Evolutionary conservation across 2,113 vertebrate species (phyloP).

Genomic region (Poecilia latipinna): DNA sequence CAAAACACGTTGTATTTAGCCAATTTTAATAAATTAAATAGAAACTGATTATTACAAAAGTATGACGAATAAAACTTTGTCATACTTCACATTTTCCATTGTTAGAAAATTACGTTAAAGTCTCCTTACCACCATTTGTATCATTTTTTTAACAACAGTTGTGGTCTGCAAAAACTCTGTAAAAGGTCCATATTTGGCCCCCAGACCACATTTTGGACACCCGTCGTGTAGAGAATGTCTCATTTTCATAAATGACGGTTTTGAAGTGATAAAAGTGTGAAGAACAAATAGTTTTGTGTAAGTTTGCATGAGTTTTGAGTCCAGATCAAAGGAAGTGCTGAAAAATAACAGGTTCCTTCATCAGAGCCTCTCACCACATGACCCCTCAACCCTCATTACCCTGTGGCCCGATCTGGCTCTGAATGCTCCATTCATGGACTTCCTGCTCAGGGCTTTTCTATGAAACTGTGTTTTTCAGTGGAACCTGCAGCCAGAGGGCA

Average conservation of each 20-base stretch:
- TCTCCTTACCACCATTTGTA: too few relatives aligned
- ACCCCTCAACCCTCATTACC: constrained; percentile 43
- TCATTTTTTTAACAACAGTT: too few relatives aligned
- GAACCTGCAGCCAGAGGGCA: constrained; percentile 38
- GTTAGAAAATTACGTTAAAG: too few relatives aligned
- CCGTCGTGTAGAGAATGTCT: not conserved
- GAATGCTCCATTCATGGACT: constrained; percentile 48
- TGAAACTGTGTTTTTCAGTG: constrained; percentile 40
- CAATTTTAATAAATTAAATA: too few relatives aligned
- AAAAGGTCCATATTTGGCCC: too few relatives aligned
- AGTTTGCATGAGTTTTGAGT: not conserved
- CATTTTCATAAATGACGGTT: not conserved
- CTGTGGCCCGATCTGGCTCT: constrained; percentile 27
- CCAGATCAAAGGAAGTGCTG: constrained; percentile 28
- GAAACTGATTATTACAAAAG: too few relatives aligned
- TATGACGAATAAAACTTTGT: too few relatives aligned
- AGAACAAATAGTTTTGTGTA: not conserved
- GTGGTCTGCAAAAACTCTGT: too few relatives aligned
- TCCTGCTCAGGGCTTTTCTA: constrained; percentile 17
- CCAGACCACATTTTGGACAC: too few relatives aligned
- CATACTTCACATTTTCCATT: too few relatives aligned
- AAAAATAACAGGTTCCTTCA: constrained; percentile 57
- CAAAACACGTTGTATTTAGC: too few relatives aligned
- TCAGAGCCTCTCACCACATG: constrained; percentile 45
- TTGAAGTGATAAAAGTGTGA: not conserved